Evolutionary conservation across 35 echinoderm and acorn worm species (phyloP), one percentile per base, ranked within the genome.

Genomic region (Holothuria glaberrima): DNA sequence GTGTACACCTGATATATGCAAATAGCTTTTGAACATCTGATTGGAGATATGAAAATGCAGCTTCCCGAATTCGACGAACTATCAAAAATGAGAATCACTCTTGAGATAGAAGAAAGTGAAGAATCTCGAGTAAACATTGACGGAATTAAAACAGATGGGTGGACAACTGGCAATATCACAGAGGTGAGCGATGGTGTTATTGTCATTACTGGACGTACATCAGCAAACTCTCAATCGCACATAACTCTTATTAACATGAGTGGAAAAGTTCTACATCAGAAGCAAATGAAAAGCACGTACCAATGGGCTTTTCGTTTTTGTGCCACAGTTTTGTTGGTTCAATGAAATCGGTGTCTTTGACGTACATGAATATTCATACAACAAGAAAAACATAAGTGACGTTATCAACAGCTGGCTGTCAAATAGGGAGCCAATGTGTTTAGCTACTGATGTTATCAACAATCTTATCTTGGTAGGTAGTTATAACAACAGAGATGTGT

Each of bases 311-410:
- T 45, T 45, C 72, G 72, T 22, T 44, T 38, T 6, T 76, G 72
- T 45, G 36, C 5, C 12, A 76, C 72, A 45, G 36, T n/a, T 76
- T 18, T 76, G 72, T 25, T 7, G 18, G 3, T 14, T 21, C n/a
- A 44, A 76, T 45, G 72, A 76, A 76, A 76, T 76, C 17, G 72
- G 72, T 44, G 5, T 76, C 9, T 76, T 18, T 44, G 35, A 76
- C 18, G 72, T 76, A 38, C 72, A 33, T 21, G 9, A 22, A 22
- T n/a, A n/a, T n/a, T n/a, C n/a, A n/a, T n/a, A n/a, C n/a, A n/a
- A n/a, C n/a, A n/a, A n/a, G n/a, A n/a, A n/a, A n/a, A n/a, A n/a
- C n/a, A n/a, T n/a, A n/a, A n/a, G n/a, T n/a, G n/a, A n/a, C n/a
- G n/a, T n/a, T 13, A 76, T 44, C 18, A 41, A 18, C 3, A 41